Evolutionary conservation across 2,113 vertebrate species (phyloP).

Genomic region (Channa argus): DNA sequence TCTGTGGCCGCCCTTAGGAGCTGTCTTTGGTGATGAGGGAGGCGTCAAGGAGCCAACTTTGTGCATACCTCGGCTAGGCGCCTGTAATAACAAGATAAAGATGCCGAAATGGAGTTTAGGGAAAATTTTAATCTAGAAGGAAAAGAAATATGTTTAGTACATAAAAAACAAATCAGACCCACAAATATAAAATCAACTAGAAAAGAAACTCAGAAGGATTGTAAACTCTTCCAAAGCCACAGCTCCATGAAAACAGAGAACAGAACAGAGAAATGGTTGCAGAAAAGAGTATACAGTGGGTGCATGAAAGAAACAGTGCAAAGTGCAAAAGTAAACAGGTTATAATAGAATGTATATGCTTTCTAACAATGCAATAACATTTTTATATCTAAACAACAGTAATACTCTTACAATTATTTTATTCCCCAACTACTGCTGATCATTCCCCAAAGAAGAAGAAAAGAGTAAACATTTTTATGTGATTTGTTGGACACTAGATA

Average conservation of each 20-base stretch:
- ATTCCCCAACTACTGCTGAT: not conserved
- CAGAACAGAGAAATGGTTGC: not conserved
- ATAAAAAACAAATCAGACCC: slow-evolving; percentile 3
- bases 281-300: not conserved
- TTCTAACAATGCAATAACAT: not conserved
- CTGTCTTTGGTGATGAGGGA: slow-evolving; percentile 94
- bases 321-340: not conserved
- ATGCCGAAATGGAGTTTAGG: not conserved
- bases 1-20: slow-evolving; percentile 91
- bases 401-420: not conserved
- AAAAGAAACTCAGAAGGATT: slow-evolving; percentile 11
- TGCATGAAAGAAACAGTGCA: not conserved
- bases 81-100: slow-evolving; percentile 33
- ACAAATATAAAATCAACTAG: slow-evolving; percentile 13
- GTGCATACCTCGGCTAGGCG: slow-evolving; percentile 71
- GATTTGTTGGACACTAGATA: slow-evolving; percentile 52
- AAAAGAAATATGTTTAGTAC: not conserved
- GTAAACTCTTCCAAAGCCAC: not conserved
- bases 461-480: slow-evolving; percentile 16
- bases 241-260: slow-evolving; percentile 4
- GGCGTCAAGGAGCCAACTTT: slow-evolving; percentile 95
- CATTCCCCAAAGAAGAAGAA: slow-evolving; percentile 11
- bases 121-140: not conserved
- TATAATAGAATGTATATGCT: not conserved
- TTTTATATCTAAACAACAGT: too few species aligned